Conservation (phyloP, 1,140 invertebrate species). For the Fopius arisanus region DNA sequence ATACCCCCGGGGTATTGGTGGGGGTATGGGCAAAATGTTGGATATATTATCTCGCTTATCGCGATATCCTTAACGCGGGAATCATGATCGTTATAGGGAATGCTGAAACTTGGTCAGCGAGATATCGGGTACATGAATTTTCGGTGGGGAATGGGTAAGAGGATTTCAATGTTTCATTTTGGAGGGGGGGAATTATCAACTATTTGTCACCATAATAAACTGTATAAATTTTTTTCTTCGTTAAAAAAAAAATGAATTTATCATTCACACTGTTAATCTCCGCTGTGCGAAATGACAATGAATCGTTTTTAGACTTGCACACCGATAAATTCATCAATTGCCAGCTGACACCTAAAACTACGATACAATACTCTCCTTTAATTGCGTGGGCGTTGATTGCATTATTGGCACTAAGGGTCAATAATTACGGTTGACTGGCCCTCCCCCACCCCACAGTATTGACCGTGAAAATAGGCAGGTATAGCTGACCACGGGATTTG, state of each 20-base stretch:
- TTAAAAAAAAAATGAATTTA: too few relatives aligned
- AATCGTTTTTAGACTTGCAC: too few relatives aligned
- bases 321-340: background rate
- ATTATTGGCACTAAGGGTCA: constrained; percentile 1
- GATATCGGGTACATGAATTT: constrained; percentile 43
- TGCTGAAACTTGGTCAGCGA: constrained; percentile 47
- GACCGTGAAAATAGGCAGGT: background rate
- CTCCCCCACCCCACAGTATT: background rate
- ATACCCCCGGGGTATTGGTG: background rate
- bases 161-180: constrained; percentile 61
- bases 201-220: background rate
- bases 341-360: background rate
- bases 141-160: constrained; percentile 56
- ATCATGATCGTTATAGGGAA: constrained; percentile 57
- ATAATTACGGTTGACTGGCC: background rate
- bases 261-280: too few relatives aligned
- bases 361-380: background rate
- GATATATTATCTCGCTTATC: background rate
- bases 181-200: background rate
- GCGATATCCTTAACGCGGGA: constrained; percentile 36
- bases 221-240: too few relatives aligned
- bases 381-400: constrained; percentile 14
- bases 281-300: too few relatives aligned
- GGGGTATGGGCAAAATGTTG: background rate
- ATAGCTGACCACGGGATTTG: background rate